Evolutionary conservation across 2,113 vertebrate species (phyloP).

Genomic region (Spheniscus mendiculus): DNA sequence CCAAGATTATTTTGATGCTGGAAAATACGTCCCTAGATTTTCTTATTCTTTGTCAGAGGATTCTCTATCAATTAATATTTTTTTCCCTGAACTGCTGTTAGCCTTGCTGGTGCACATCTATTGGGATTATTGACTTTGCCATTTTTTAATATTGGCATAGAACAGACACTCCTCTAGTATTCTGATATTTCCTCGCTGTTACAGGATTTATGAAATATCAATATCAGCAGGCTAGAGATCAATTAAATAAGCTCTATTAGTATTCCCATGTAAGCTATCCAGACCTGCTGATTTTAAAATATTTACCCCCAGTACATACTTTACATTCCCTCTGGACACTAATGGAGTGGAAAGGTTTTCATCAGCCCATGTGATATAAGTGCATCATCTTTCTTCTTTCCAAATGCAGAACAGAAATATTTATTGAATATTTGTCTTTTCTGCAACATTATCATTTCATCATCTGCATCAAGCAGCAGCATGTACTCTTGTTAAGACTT

Average conservation of each 20-base stretch:
- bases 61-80: neutral
- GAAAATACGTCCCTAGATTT: neutral
- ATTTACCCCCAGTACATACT: neutral
- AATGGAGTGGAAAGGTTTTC: slow-evolving; percentile 9
- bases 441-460: neutral
- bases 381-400: slow-evolving; percentile 11
- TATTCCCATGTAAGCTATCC: neutral
- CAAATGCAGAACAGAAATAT: slow-evolving; percentile 5
- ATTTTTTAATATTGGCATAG: neutral
- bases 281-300: slow-evolving; percentile 35
- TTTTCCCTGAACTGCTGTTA: neutral
- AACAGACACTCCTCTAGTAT: neutral
- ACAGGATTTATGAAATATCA: neutral
- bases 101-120: neutral
- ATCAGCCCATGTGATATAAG: neutral
- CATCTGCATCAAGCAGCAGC: neutral
- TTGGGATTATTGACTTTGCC: neutral
- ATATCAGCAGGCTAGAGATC: neutral
- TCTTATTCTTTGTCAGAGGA: neutral
- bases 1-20: neutral
- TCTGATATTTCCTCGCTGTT: neutral
- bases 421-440: slow-evolving; percentile 20
- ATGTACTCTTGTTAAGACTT: neutral
- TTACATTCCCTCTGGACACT: slow-evolving; percentile 11
- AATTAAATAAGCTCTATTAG: neutral